Evolutionary conservation across 2,113 vertebrate species (phyloP).

Genomic region (Bos javanicus): DNA sequence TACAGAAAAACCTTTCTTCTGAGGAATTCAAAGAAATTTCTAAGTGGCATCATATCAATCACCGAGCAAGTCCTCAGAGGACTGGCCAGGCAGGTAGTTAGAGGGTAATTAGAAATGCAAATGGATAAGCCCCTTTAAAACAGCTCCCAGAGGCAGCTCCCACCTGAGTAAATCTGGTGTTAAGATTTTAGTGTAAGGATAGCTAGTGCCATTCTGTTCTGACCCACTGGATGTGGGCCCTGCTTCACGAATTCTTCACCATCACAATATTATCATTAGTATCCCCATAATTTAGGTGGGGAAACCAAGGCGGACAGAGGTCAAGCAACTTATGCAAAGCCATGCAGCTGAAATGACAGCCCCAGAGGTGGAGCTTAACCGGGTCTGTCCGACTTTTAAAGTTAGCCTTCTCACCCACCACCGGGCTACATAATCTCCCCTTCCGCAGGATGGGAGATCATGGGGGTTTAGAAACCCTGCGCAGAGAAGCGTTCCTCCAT

Average conservation of each 20-base stretch:
- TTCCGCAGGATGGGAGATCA: fast-evolving
- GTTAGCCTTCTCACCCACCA: background rate
- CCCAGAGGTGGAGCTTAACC: background rate
- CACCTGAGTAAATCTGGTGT: conserved; percentile 22
- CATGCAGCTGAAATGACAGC: too few species aligned
- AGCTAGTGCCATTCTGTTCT: background rate
- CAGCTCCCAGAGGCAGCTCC: background rate
- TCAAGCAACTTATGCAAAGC: background rate
- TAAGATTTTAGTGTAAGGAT: background rate
- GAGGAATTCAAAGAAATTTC: conserved; percentile 65
- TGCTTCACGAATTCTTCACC: background rate
- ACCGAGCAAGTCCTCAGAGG: conserved; percentile 28
- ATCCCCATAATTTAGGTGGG: background rate
- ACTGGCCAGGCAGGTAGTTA: conserved; percentile 38
- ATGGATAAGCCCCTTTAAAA: conserved; percentile 43
- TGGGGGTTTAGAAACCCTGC: background rate
- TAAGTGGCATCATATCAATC: conserved; percentile 64
- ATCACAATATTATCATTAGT: background rate
- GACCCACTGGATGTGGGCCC: background rate
- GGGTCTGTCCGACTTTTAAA: background rate
- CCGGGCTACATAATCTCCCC: background rate
- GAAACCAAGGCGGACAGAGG: background rate
- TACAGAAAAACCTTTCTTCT: conserved; percentile 65
- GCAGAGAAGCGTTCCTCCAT: background rate
- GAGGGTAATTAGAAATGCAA: conserved; percentile 71